phyloP scores from a whole-genome alignment of 2,888 invertebrate genomes.

The Zele albiditarsus region DNA sequence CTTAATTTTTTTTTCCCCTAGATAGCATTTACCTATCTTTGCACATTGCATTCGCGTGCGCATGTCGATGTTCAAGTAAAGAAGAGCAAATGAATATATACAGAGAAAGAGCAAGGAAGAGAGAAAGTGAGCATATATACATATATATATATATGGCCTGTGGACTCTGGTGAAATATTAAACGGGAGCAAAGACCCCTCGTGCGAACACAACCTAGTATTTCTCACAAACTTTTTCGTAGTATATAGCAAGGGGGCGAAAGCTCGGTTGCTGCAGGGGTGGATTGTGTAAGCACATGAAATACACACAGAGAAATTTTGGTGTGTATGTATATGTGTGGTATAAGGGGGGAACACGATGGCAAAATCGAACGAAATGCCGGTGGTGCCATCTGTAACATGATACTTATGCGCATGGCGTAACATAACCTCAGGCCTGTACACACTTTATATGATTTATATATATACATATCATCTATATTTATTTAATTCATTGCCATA shows the following conservation, averaged over 20 bases:
- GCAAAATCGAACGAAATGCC: conserved; percentile 25
- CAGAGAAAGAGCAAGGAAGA: neutral
- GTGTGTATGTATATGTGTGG: neutral
- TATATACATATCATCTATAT: neutral
- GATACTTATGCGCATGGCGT: conserved; percentile 22
- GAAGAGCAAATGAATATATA: neutral
- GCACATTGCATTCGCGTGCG: conserved; percentile 49
- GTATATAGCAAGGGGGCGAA: conserved; percentile 39
- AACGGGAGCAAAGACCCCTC: conserved; percentile 70
- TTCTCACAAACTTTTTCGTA: conserved; percentile 32
- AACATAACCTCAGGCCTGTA: conserved; percentile 14
- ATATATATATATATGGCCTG: conserved; percentile 58
- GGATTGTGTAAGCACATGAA: conserved; percentile 23
- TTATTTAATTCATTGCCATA: conserved; percentile 2
- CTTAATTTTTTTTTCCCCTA: neutral
- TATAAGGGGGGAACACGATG: neutral
- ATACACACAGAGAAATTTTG: neutral
- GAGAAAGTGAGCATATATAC: neutral
- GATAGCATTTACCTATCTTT: neutral
- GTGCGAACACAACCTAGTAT: conserved; percentile 49
- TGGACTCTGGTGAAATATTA: conserved; percentile 71
- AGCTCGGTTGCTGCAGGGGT: conserved; percentile 37
- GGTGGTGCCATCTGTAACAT: conserved; percentile 31
- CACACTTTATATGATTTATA: neutral
- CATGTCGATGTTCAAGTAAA: conserved; percentile 64